These are phyloP conservation scores for Lasioglossum morio DNA, from an alignment of 2,888 invertebrate species.

Conservation along the genomic window DNA sequence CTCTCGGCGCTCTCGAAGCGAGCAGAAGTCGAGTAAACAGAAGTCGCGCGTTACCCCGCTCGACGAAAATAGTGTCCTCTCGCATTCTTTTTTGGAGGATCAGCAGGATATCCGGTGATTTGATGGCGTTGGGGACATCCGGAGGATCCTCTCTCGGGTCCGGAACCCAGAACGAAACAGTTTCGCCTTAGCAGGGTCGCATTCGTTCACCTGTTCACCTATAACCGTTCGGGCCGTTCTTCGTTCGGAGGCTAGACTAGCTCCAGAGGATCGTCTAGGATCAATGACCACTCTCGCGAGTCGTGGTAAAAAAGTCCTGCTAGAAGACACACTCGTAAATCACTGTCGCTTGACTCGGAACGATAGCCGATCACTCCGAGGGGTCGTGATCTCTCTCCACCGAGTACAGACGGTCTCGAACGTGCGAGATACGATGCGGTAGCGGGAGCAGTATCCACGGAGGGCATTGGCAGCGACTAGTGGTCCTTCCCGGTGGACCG, in stretches of 20 bases:
- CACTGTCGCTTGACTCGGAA: constrained; percentile 24
- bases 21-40: neutral
- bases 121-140: neutral
- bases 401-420: constrained; percentile 1
- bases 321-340: constrained; percentile 30
- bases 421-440: constrained; percentile 13
- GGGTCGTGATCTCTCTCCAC: constrained; percentile 47
- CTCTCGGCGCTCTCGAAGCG: neutral
- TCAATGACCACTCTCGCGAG: constrained; percentile 40
- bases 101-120: neutral
- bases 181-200: neutral
- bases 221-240: neutral
- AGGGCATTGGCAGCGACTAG: constrained; percentile 11
- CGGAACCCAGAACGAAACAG: neutral
- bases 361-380: constrained; percentile 34
- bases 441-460: neutral
- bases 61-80: neutral
- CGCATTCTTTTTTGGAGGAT: neutral
- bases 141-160: neutral
- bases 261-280: constrained; percentile 1
- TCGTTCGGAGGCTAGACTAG: neutral
- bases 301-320: constrained; percentile 14
- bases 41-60: neutral
- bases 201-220: neutral
- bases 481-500: neutral